Conservation (phyloP, 2,113 vertebrate genomes). For the Peromyscus polionotus region DNA sequence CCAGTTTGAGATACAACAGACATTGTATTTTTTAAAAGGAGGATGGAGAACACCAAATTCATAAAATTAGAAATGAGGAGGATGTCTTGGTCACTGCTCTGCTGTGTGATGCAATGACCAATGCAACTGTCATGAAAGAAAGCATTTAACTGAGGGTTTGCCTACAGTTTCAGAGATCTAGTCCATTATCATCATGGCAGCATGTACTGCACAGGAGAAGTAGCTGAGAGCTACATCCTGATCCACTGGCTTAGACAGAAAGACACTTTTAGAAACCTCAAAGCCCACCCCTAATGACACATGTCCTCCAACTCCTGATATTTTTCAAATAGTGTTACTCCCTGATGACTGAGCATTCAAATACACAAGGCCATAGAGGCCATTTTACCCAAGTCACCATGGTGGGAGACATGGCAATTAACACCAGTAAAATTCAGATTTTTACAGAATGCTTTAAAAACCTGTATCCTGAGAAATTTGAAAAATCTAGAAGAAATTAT, state of each 20-base stretch:
- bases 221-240: not conserved
- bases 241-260: not conserved
- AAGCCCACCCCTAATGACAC: not conserved
- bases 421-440: not conserved
- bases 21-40: not conserved
- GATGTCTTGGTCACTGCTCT: not conserved
- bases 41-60: not conserved
- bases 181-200: not conserved
- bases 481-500: not conserved
- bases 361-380: not conserved
- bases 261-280: not conserved
- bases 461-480: not conserved
- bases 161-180: not conserved
- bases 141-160: not conserved
- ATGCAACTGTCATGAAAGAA: not conserved
- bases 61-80: not conserved
- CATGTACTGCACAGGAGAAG: not conserved
- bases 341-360: not conserved
- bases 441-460: not conserved
- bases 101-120: not conserved
- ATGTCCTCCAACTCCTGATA: not conserved
- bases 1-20: not conserved
- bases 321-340: not conserved
- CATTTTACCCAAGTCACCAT: not conserved
- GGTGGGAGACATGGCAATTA: too few relatives aligned